Evolutionary conservation across 2,113 vertebrate species (phyloP), one percentile per base, ranked within the genome.

Genomic region (Trichechus manatus): DNA sequence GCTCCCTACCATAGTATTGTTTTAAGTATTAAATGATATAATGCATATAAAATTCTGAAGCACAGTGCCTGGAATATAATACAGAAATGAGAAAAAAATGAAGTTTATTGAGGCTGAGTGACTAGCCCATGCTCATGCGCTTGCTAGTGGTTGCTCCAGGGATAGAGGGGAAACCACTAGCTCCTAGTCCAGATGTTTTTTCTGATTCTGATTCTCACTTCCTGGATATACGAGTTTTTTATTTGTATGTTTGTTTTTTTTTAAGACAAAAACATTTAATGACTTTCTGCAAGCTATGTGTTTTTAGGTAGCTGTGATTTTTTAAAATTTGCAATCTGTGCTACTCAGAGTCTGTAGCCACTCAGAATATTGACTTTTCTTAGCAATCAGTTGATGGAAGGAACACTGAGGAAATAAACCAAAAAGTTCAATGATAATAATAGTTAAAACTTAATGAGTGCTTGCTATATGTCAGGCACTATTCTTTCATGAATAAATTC

Each of bases 51-150:
- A 61, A 44, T 4, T 66, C 31, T 77, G 72, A 61, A 3, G 44
- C 5, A 25, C 25, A 23, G 61, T 64, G 14, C 59, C n/a, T 84
- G 59, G 72, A 81, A 29, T 59, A 13, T 74, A 10, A 9, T 50
- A 33, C 85, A 87, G n/a, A 36, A 36, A 33, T 9, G 14, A 8
- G 56, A 87, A 75, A 39, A 82, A 44, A 61, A 63, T 17, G 33
- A 83, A 5, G 17, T 42, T 23, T 42, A 27, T 15, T 6, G 11
- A 77, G 74, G 39, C 39, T 29, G 39, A 77, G 39, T 13, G 39
- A 44, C 22, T 44, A 27, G 39, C 27, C 0, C 0, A 5, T 1
- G 20, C 23, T 74, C 20, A 2, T 3, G 19, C 22, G 9, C 27
- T 85, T 68, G 13, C 74, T 63, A 68, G 74, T 19, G 0, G 27